Base-by-base conservation (phyloP, 2,888 invertebrate genomes). In the Euproctis similis region DNA sequence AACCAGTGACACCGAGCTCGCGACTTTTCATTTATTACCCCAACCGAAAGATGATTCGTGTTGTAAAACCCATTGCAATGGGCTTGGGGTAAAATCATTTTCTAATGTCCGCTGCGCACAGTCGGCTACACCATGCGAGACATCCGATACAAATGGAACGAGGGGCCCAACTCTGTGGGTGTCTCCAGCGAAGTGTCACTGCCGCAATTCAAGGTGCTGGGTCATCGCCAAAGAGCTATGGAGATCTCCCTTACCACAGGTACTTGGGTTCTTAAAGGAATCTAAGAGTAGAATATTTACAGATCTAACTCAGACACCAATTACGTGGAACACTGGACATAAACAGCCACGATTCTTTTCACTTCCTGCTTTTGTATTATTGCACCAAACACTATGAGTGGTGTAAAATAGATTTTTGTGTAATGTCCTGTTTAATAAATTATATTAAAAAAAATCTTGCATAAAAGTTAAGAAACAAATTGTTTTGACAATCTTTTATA, bases 101-200 rank as follows among this genome's bases (percentile, higher is more conserved):
- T 69, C 74, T 72, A 77, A 73, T 80, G 66, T 81, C 76, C 77
- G 78, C 75, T 77, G 75, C 78, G 80, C 74, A 85, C 90, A 96
- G 96, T 96, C 92, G 96, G 96, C 89, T 96, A 96, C 91, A 96
- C 96, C 86, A 96, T 95, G 95, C 90, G 94, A 88, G 96, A 96
- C 90, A 96, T 96, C 89, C 92, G 94, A 74, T 96, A 96, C 91
- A 94, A 94, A 85, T 96, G 96, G 96, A 94, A 95, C 88, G 94
- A 95, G 86, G 95, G 94, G 61, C 92, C 93, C 68, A 92, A 93
- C 87, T 94, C 95, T 75, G 95, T 96, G 78, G 95, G 94, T 80
- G 94, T 96, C 73, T 94, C 94, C 85, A 92, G 92, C 86, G 95
- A 95, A 86, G 94, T 96, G 80, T 94, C 95, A 71, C 90, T 96